Conservation (phyloP, 2,888 invertebrate genomes). For the Cheilosia variabilis region DNA sequence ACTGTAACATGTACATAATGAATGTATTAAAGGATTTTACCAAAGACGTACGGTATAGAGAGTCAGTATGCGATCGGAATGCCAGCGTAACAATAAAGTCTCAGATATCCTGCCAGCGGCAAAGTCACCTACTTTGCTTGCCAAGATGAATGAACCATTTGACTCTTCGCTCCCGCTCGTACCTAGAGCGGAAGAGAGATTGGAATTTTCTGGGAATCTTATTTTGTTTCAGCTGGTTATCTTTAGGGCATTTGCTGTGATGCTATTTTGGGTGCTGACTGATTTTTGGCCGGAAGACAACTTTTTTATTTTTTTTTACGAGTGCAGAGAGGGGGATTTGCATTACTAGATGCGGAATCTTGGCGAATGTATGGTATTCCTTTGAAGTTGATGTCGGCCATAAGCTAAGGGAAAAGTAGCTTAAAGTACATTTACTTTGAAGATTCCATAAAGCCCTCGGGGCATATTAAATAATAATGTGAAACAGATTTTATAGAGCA, state of each 20-base stretch:
- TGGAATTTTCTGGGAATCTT: neutral
- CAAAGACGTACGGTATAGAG: slow-evolving; percentile 3
- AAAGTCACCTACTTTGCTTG: neutral
- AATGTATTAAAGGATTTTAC: slow-evolving; percentile 34
- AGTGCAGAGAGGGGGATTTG: neutral
- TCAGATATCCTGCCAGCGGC: slow-evolving; percentile 21
- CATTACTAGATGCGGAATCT: neutral
- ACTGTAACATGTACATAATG: slow-evolving; percentile 18
- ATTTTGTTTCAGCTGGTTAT: neutral
- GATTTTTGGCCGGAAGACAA: too few species aligned
- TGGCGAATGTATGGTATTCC: slow-evolving; percentile 7
- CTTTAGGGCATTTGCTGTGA: slow-evolving; percentile 28
- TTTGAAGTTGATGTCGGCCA: slow-evolving; percentile 21
- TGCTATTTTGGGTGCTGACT: slow-evolving; percentile 11
- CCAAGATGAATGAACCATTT: slow-evolving; percentile 57
- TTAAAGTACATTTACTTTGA: slow-evolving; percentile 15
- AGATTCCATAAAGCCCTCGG: neutral
- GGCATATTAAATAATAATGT: neutral
- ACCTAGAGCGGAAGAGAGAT: slow-evolving; percentile 33
- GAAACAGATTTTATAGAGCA: neutral
- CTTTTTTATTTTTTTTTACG: too few species aligned
- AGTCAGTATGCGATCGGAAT: slow-evolving; percentile 5
- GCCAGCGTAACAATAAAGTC: neutral
- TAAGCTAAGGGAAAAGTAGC: neutral
- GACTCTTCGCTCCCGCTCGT: slow-evolving; percentile 25